Conservation (phyloP, 2,113 vertebrate species). For the Pogonocichla stellata region DNA sequence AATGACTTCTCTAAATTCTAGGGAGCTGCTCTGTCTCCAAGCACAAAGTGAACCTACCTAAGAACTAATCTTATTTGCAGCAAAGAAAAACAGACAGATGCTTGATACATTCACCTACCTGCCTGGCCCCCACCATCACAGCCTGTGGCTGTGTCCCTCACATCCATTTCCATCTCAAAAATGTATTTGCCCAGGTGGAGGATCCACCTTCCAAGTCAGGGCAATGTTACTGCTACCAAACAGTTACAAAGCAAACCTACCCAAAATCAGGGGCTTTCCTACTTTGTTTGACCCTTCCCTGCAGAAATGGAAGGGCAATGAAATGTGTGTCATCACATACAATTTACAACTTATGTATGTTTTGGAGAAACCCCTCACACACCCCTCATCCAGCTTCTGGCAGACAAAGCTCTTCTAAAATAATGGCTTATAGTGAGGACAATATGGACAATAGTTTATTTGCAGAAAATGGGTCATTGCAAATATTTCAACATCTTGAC, state of each 20-base stretch:
- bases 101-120: not conserved
- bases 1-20: not conserved
- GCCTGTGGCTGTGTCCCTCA: not conserved
- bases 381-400: not conserved
- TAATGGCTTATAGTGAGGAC: not conserved
- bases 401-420: not conserved
- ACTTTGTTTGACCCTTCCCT: not conserved
- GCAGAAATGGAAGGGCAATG: not conserved
- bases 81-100: not conserved
- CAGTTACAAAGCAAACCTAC: not conserved
- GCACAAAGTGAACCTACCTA: not conserved
- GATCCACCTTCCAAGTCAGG: not conserved
- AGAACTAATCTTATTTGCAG: not conserved
- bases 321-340: not conserved
- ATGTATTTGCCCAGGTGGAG: not conserved
- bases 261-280: not conserved
- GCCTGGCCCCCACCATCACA: fast-evolving
- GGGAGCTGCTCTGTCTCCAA: not conserved
- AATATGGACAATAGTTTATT: not conserved
- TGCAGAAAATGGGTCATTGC: not conserved
- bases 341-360: not conserved
- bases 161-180: not conserved
- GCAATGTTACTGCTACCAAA: not conserved
- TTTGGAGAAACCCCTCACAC: not conserved
- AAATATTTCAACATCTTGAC: not conserved